Percentiles rank a stretch among this genome's conserved stretches.
These are phyloP conservation scores for Labeo rohita DNA, from an alignment of 2,113 vertebrate genomes.

Conservation along the genomic window DNA sequence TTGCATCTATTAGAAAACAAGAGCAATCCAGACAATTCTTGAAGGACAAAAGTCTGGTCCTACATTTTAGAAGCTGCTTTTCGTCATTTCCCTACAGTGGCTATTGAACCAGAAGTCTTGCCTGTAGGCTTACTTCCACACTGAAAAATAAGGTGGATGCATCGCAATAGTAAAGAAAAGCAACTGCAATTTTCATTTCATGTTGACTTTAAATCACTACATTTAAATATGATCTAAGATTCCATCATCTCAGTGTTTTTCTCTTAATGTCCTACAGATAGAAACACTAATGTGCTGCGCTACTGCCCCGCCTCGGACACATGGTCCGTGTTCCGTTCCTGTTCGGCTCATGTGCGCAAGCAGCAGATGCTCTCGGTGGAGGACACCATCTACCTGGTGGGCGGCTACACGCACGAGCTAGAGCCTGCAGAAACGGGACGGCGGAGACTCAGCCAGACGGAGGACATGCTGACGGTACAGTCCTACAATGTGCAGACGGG, in stretches of 20 bases:
- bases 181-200: neutral
- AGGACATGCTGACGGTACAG: slow-evolving; percentile 90
- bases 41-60: too few relatives aligned
- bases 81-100: too few relatives aligned
- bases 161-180: neutral
- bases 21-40: too few relatives aligned
- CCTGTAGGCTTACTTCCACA: too few relatives aligned
- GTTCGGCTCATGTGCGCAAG: slow-evolving; percentile 88
- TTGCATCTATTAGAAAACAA: neutral
- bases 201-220: neutral
- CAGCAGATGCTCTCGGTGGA: slow-evolving; percentile 98
- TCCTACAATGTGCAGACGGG: slow-evolving; percentile 86
- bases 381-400: slow-evolving; percentile 93
- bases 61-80: too few relatives aligned
- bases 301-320: slow-evolving; percentile 88
- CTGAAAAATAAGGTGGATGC: too few relatives aligned
- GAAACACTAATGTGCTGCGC: slow-evolving; percentile 88
- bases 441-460: slow-evolving; percentile 78
- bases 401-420: slow-evolving; percentile 88
- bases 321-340: slow-evolving; percentile 86
- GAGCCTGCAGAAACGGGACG: slow-evolving; percentile 64
- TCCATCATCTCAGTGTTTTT: neutral
- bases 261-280: slow-evolving; percentile 72
- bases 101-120: too few relatives aligned
- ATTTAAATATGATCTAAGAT: neutral